Conservation (phyloP, 2,797 vertebrate species). For the Acanthornis magna region DNA sequence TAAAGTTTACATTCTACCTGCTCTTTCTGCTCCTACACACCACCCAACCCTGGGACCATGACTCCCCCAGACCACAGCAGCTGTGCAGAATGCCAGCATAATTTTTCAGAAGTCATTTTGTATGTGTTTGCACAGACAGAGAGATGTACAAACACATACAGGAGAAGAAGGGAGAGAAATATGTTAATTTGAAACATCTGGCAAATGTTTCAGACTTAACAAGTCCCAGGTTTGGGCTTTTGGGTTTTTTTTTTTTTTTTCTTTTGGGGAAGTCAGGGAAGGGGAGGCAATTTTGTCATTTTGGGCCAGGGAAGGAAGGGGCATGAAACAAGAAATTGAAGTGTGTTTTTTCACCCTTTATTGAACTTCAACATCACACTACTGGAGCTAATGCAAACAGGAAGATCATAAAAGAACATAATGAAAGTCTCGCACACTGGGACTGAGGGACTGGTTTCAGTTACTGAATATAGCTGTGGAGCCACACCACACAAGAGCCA, state of each 20-base stretch:
- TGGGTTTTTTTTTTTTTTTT: not conserved
- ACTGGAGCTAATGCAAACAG: conserved; percentile 57
- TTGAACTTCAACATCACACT: conserved; percentile 60
- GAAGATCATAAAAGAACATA: conserved; percentile 56
- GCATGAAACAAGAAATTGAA: conserved; percentile 28
- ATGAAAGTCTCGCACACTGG: conserved; percentile 26
- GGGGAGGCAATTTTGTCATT: conserved; percentile 13
- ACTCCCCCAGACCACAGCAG: not conserved
- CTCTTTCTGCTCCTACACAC: not conserved
- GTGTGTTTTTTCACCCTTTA: conserved; percentile 37
- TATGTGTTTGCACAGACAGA: conserved; percentile 34
- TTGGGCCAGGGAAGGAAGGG: conserved; percentile 11
- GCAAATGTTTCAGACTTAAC: conserved; percentile 39
- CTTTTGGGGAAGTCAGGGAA: not conserved
- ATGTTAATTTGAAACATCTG: conserved; percentile 63
- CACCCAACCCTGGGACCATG: fast-evolving
- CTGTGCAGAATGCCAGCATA: not conserved
- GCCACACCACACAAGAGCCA: conserved; percentile 41
- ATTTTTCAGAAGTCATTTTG: conserved; percentile 14
- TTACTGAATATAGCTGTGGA: conserved; percentile 59
- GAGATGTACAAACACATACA: conserved; percentile 38
- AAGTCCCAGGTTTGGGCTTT: conserved; percentile 1
- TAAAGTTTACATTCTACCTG: not conserved
- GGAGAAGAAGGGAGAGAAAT: conserved; percentile 17
- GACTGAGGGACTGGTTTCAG: conserved; percentile 31